Evolutionary conservation across 2,888 invertebrate species (phyloP).

Genomic region (Parelbella ahira): DNA sequence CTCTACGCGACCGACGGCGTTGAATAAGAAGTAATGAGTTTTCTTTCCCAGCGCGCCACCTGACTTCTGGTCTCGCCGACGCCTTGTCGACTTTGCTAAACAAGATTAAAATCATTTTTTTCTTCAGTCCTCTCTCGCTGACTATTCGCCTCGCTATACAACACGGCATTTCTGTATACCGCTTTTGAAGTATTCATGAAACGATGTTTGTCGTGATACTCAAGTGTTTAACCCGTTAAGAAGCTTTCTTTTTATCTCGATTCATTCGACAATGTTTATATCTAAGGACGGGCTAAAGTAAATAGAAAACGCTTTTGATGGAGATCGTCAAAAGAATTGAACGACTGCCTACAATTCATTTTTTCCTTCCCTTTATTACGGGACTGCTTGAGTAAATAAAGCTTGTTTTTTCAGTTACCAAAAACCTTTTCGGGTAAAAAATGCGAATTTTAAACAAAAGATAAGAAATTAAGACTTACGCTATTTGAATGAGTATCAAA

Average conservation of each 20-base stretch:
- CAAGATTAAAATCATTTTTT: constrained; percentile 70
- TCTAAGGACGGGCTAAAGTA: constrained; percentile 30
- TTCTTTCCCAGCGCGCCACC: constrained; percentile 70
- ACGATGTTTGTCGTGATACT: constrained; percentile 37
- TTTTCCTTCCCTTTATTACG: constrained; percentile 22
- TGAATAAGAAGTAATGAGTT: constrained; percentile 78
- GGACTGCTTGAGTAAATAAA: constrained; percentile 22
- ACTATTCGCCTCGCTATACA: constrained; percentile 37
- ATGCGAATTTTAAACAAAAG: constrained; percentile 20
- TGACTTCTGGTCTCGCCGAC: constrained; percentile 62
- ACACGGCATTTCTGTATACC: constrained; percentile 33
- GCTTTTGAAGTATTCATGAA: constrained; percentile 37
- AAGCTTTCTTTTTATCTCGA: constrained; percentile 37
- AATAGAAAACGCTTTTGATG: constrained; percentile 30
- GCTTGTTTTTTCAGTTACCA: constrained; percentile 14
- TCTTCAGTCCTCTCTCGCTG: constrained; percentile 37
- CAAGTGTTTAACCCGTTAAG: constrained; percentile 38
- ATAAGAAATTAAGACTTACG: constrained; percentile 16
- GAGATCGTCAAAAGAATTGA: constrained; percentile 31
- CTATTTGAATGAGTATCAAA: constrained; percentile 12
- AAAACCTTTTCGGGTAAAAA: constrained; percentile 11
- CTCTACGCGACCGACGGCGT: constrained; percentile 48
- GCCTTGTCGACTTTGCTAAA: constrained; percentile 60
- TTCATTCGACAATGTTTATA: constrained; percentile 35
- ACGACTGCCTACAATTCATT: constrained; percentile 19